Evolutionary conservation across 1,140 invertebrate genomes (phyloP).

Genomic region (Neodiprion lecontei): DNA sequence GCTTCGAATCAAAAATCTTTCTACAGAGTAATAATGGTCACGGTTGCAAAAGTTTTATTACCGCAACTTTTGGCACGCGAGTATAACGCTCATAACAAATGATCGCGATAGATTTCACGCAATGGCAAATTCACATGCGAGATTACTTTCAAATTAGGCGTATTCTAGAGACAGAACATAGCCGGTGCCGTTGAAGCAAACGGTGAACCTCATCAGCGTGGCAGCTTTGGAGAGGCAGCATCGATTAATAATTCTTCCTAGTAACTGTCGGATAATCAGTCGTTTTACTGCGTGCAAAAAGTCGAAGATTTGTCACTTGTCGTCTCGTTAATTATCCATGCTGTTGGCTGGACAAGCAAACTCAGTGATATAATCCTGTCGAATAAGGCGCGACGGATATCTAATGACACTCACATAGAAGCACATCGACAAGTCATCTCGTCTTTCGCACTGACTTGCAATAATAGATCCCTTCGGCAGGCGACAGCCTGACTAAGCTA

Average conservation of each 20-base stretch:
- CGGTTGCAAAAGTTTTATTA: too few species aligned
- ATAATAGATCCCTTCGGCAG: neutral
- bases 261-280: neutral
- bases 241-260: neutral
- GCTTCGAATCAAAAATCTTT: too few species aligned
- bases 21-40: too few species aligned
- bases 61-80: too few species aligned
- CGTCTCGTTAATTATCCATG: neutral
- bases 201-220: neutral
- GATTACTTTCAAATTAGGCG: too few species aligned
- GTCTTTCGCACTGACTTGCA: constrained; percentile 5
- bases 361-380: neutral
- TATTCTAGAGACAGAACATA: too few species aligned
- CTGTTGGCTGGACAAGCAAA: neutral
- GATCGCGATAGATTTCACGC: neutral
- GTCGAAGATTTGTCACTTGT: neutral
- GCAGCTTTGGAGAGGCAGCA: neutral
- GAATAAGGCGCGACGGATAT: constrained; percentile 1
- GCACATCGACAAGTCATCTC: neutral
- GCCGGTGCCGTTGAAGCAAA: neutral
- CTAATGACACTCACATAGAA: neutral
- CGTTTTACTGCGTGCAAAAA: neutral
- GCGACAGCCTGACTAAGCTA: neutral
- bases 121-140: neutral
- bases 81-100: too few species aligned